Percentiles rank a stretch among this genome's conserved stretches.
Conservation (phyloP, 2,113 vertebrate genomes). For the Otolemur garnettii region DNA sequence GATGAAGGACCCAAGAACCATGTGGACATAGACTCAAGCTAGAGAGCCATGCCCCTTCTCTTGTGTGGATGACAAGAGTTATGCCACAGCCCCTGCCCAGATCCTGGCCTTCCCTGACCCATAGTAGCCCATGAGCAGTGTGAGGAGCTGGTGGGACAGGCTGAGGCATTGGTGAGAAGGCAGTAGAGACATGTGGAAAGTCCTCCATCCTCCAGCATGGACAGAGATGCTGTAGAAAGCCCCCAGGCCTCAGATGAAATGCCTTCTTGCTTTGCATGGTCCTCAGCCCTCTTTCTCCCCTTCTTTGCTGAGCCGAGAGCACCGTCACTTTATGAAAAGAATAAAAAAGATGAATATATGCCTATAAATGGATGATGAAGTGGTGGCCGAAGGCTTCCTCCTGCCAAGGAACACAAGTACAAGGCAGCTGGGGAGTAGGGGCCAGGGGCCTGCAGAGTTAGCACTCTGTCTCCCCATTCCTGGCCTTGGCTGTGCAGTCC, state of each 20-base stretch:
- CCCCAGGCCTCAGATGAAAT: not conserved
- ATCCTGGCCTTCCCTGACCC: not conserved
- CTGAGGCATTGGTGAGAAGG: not conserved
- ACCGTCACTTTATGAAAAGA: slow-evolving; percentile 81
- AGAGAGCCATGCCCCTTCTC: not conserved
- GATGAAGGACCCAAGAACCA: not conserved
- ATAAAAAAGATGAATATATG: slow-evolving; percentile 83
- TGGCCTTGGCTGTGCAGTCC: not conserved
- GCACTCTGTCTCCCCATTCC: slow-evolving; percentile 64
- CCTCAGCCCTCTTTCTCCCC: not conserved
- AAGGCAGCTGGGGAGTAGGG: slow-evolving; percentile 79
- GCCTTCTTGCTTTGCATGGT: not conserved
- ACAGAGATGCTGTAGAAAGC: not conserved
- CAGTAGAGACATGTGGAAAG: not conserved
- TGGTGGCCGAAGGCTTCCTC: slow-evolving; percentile 74
- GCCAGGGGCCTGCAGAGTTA: slow-evolving; percentile 80
- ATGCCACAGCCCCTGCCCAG: not conserved
- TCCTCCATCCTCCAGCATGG: not conserved
- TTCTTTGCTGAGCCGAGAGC: slow-evolving; percentile 63
- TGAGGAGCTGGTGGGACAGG: not conserved
- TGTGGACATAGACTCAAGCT: not conserved
- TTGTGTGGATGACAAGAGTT: not conserved
- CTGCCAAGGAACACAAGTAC: slow-evolving; percentile 89
- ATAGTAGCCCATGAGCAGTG: not conserved
- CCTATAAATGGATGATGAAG: slow-evolving; percentile 90